Evolutionary conservation across 2,888 invertebrate species (phyloP), one percentile per base, ranked within the genome.

Genomic region (Tillus elongatus): DNA sequence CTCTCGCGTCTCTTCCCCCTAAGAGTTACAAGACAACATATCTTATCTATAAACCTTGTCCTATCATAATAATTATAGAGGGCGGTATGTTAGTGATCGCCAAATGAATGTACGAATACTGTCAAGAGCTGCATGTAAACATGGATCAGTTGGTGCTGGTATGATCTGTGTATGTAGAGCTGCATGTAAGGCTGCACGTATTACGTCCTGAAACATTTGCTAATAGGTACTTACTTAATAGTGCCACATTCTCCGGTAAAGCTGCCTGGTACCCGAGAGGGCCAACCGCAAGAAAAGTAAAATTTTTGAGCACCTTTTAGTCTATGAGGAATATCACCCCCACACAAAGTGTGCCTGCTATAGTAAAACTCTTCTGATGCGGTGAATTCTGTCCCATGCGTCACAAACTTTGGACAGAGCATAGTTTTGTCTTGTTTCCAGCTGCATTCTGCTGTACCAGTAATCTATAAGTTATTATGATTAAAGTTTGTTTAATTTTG

Each of bases 181-280:
- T n/a, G n/a, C n/a, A n/a, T n/a, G n/a, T n/a, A n/a, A n/a, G n/a
- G n/a, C n/a, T n/a, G n/a, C n/a, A n/a, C n/a, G n/a, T n/a, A n/a
- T n/a, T n/a, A n/a, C n/a, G n/a, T n/a, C n/a, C n/a, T n/a, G n/a
- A n/a, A n/a, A n/a, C n/a, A n/a, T n/a, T n/a, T n/a, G n/a, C n/a
- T n/a, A n/a, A n/a, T n/a, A n/a, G n/a, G 4, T 19, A 30, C 3
- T 30, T 45, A 53, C 51, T 47, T 48, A 10, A 54, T 50, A 9
- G 36, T 37, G n/a, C 55, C 55, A 27, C 33, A 44, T 36, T 51
- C 42, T n/a, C 54, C 55, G 15, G 24, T 37, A 53, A 53, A 55
- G 4, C 52, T 44, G 4, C 50, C 46, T 2, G 55, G 54, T 15
- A 54, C 36, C 19, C 51, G 39, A 2, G 48, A 47, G 1, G 52